phyloP scores from a whole-genome alignment of 1,140 invertebrate species.

The Zelostemma sp. region DNA sequence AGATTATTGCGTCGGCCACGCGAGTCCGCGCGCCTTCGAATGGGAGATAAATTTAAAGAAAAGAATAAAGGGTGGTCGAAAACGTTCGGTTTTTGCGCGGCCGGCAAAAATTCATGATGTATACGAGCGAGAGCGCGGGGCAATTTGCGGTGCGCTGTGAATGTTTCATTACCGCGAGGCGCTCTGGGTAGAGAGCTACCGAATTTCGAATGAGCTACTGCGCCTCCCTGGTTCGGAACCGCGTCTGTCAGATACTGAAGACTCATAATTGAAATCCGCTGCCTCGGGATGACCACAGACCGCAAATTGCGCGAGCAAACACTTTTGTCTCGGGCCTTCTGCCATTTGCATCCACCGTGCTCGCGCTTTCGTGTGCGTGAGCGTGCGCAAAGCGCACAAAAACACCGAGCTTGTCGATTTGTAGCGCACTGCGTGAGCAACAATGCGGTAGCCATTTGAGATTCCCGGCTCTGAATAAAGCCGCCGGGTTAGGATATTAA shows the following conservation, averaged over 20 bases:
- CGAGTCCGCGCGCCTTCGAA: too few relatives aligned
- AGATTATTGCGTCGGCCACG: background rate
- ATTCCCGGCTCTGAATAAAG: conserved; percentile 4
- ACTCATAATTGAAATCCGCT: conserved; percentile 69
- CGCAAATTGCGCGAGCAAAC: conserved; percentile 67
- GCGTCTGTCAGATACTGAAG: conserved; percentile 56
- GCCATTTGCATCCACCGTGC: conserved; percentile 60
- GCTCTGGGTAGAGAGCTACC: conserved; percentile 62
- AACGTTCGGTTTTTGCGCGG: conserved; percentile 60
- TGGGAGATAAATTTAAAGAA: too few relatives aligned
- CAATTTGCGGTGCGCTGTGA: conserved; percentile 69
- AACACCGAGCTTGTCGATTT: conserved; percentile 32
- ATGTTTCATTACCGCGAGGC: conserved; percentile 69
- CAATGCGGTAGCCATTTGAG: conserved; percentile 11
- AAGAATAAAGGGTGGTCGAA: too few relatives aligned
- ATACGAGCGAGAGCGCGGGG: conserved; percentile 45
- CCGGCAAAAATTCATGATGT: conserved; percentile 31
- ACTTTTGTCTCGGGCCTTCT: conserved; percentile 64
- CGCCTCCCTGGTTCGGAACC: conserved; percentile 35
- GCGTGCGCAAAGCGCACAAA: conserved; percentile 10
- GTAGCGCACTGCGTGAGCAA: background rate
- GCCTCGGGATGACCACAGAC: conserved; percentile 57
- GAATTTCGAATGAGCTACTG: conserved; percentile 70
- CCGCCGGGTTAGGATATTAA: conserved; percentile 9
- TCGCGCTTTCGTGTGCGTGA: conserved; percentile 22